Percentiles rank a stretch among this genome's conserved stretches.
These are phyloP conservation scores for Heliopora coerulea DNA, from an alignment of 92 coral and sea anemone genomes.

Conservation along the genomic window DNA sequence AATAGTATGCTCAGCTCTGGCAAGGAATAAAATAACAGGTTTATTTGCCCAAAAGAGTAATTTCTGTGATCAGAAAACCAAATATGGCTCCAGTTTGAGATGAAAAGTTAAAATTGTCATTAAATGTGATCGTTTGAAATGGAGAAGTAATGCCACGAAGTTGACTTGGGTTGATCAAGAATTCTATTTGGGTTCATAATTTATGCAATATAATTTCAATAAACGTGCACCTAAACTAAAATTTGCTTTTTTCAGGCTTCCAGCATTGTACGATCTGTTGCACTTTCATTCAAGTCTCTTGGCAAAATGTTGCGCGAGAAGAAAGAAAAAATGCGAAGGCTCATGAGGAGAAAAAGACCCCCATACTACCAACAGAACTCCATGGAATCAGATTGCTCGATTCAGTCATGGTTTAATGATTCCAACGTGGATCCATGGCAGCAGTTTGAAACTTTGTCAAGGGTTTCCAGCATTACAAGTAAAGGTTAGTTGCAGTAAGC, in stretches of 20 bases:
- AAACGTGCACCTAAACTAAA: too few species aligned
- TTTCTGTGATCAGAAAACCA: too few species aligned
- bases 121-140: too few species aligned
- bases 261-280: conserved; percentile 92
- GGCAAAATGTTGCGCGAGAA: conserved; percentile 85
- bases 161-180: too few species aligned
- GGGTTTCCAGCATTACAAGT: conserved; percentile 28
- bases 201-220: too few species aligned
- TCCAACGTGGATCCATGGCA: conserved; percentile 28
- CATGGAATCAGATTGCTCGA: conserved; percentile 86
- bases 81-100: too few species aligned
- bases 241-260: conserved; percentile 63
- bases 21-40: too few species aligned
- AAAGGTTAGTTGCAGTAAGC: not conserved
- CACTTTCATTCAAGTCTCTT: conserved; percentile 86
- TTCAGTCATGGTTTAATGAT: conserved; percentile 56
- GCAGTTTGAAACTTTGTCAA: conserved; percentile 28
- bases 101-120: too few species aligned
- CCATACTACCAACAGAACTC: conserved; percentile 86
- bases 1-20: too few species aligned
- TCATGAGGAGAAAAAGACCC: conserved; percentile 51
- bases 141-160: too few species aligned
- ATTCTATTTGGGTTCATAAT: too few species aligned
- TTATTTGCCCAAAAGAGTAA: too few species aligned
- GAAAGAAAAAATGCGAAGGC: conserved; percentile 62